Conservation (phyloP, 2,797 vertebrate species). For the Dermochelys coriacea region DNA sequence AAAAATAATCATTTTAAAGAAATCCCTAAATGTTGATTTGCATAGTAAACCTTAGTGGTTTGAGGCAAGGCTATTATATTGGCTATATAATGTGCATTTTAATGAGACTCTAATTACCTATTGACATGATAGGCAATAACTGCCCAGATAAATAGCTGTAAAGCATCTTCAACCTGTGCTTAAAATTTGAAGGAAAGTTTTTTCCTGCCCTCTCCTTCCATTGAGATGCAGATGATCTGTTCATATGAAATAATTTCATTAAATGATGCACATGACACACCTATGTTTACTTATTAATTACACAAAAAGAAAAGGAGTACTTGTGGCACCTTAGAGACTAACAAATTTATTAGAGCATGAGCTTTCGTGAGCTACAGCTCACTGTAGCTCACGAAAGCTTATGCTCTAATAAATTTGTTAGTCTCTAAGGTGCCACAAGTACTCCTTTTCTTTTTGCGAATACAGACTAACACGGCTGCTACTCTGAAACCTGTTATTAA, state of each 20-base stretch:
- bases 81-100: neutral
- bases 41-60: neutral
- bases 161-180: neutral
- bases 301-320: no score
- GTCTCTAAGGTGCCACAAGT: no score
- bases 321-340: no score
- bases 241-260: neutral
- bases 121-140: neutral
- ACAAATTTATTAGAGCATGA: no score
- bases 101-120: conserved; percentile 17
- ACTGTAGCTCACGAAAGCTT: no score
- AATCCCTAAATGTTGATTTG: neutral
- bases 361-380: no score
- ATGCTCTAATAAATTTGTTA: no score
- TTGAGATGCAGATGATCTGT: neutral
- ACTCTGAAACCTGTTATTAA: no score
- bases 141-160: conserved; percentile 5
- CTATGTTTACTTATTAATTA: neutral
- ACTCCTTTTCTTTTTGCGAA: no score
- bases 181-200: neutral
- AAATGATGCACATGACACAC: neutral
- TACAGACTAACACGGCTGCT: no score
- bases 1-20: conserved; percentile 23
- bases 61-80: neutral
- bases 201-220: conserved; percentile 1